Evolutionary conservation across 2,113 vertebrate species (phyloP).

Genomic region (Sturnira hondurensis): DNA sequence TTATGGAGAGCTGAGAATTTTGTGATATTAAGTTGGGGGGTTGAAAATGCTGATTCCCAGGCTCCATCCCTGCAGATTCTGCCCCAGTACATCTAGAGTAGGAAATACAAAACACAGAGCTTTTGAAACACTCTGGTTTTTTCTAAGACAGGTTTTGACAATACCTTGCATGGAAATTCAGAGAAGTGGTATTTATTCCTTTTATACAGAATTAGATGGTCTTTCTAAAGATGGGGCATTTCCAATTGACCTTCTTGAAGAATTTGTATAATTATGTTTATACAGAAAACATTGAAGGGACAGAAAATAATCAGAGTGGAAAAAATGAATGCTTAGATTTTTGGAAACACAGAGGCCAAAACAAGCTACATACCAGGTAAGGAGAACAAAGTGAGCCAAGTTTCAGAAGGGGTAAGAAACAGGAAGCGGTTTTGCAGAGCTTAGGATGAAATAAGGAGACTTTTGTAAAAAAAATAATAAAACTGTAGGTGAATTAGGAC

Average conservation of each 20-base stretch:
- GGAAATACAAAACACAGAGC: neutral
- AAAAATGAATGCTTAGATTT: neutral
- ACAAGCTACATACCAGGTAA: fast-evolving
- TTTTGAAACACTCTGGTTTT: neutral
- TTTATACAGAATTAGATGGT: neutral
- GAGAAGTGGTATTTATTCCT: neutral
- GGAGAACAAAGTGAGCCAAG: neutral
- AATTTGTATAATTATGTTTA: neutral
- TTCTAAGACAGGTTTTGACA: neutral
- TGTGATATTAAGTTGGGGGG: neutral
- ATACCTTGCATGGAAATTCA: neutral
- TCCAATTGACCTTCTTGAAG: neutral
- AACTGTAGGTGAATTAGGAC: neutral
- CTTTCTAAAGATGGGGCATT: neutral
- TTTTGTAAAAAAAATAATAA: neutral
- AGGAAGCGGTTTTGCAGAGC: neutral
- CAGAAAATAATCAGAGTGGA: neutral
- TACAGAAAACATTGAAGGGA: neutral
- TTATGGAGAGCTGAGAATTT: neutral
- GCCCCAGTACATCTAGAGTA: neutral
- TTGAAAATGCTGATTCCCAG: neutral
- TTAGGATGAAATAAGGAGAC: neutral
- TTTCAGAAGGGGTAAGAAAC: neutral
- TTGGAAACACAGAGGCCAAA: neutral
- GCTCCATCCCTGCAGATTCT: neutral